phyloP scores from a whole-genome alignment of 2,888 invertebrate species.

The Calephelis perditalis region DNA sequence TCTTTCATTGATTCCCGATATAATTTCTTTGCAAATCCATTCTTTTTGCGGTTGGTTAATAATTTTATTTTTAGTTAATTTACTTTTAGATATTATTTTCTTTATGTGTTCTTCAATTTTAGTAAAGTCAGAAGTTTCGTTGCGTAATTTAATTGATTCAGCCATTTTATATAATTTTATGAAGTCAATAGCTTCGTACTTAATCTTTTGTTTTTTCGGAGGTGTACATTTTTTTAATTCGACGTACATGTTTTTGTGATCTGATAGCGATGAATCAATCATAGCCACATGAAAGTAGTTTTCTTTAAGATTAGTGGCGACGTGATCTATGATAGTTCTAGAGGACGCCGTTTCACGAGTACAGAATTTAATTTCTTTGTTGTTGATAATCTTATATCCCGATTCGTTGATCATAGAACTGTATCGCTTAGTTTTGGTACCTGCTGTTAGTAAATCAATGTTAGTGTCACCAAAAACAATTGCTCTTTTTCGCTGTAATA shows the following conservation, averaged over 20 bases:
- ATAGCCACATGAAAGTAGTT: no score
- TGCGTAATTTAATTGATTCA: not conserved
- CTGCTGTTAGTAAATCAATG: not conserved
- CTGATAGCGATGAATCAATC: not conserved
- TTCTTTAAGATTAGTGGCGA: no score
- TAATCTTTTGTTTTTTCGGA: not conserved
- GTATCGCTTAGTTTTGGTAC: no score
- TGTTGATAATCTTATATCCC: not conserved
- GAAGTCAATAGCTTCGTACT: not conserved
- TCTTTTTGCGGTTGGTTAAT: not conserved
- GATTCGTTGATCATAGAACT: no score
- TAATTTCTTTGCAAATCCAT: not conserved
- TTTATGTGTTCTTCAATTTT: not conserved
- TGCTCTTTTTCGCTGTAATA: conserved; percentile 9
- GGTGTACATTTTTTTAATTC: not conserved
- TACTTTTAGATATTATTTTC: not conserved
- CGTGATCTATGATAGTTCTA: no score
- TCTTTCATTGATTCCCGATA: not conserved
- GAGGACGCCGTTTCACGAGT: not conserved
- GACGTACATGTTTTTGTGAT: not conserved
- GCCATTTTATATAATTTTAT: not conserved
- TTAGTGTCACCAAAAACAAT: conserved; percentile 1
- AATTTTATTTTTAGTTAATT: not conserved
- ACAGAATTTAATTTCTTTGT: conserved; percentile 1
- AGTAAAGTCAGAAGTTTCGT: not conserved